These are phyloP conservation scores for Sarcophaga bullata DNA, from an alignment of 1,140 invertebrate species.

Conservation along the genomic window DNA sequence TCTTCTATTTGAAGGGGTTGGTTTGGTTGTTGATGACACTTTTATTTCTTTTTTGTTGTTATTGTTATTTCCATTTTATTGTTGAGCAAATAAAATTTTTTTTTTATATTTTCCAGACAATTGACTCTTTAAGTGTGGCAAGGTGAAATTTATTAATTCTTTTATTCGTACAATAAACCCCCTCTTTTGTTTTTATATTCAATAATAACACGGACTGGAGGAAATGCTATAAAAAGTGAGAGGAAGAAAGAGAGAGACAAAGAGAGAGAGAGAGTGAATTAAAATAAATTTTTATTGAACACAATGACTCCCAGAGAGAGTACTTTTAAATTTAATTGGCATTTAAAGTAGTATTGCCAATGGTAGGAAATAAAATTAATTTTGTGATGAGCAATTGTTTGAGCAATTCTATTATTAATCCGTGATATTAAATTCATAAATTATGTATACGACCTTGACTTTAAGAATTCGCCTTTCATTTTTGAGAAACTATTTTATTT, in stretches of 20 bases:
- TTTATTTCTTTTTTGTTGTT: not conserved
- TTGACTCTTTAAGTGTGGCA: slow-evolving; percentile 8
- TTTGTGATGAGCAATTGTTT: not conserved
- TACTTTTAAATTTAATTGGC: slow-evolving; percentile 10
- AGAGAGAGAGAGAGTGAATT: not conserved
- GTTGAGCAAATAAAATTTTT: not conserved
- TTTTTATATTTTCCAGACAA: not conserved
- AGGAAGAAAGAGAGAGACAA: too few relatives aligned
- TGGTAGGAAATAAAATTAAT: not conserved
- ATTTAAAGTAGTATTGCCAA: not conserved
- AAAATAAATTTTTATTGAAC: not conserved
- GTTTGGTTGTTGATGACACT: not conserved
- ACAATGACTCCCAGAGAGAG: not conserved
- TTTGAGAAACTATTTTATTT: too few relatives aligned
- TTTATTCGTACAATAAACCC: slow-evolving; percentile 6
- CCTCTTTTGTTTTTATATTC: not conserved
- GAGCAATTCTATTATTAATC: too few relatives aligned
- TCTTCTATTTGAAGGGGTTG: not conserved
- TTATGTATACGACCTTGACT: too few relatives aligned
- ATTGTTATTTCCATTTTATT: not conserved
- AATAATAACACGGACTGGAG: too few relatives aligned
- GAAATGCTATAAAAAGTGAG: too few relatives aligned
- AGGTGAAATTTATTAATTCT: slow-evolving; percentile 19
- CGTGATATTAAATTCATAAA: too few relatives aligned
- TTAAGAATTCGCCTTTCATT: too few relatives aligned